Base-by-base conservation (phyloP, 1,140 invertebrate species). In the Pseudobourletiella spinata region DNA sequence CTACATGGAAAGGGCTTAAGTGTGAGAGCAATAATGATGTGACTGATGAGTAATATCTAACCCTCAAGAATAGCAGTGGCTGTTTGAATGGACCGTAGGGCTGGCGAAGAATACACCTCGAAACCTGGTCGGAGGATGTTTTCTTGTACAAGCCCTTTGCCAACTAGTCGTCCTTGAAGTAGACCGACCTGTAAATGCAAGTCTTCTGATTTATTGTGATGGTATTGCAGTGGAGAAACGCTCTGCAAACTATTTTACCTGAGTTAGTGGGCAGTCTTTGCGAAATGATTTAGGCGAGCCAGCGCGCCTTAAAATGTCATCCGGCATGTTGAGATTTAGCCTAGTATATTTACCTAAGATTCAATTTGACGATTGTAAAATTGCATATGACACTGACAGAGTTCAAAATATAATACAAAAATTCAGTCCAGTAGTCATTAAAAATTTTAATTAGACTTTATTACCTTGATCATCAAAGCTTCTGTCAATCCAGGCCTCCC, bases 261-360 rank as follows among this genome's bases (percentile, higher is more conserved):
- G 86, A 6, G 93, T 96, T 55, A 96, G 76, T 30, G 93, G 93
- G 29, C 85, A 85, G 74, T 97, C 93, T 67, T 86, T 84, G 52
- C 82, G 77, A 76, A 86, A 93, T 28, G 84, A 83, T 52, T 83
- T 77, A 16, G 82, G 81, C 42, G 79, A 79, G n/a, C 73, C 74
- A 25, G 71, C 72, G 50, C 80, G 68, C 56, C 39, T 22, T 16
- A 86, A 83, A 66, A 95, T 74, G 44, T 76, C 78, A 52, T 82
- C 80, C 3, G 92, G 93, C 85, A 95, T 88, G 71, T 97, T 97
- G 18, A 96, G 76, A 74, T 96, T 91, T 71, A n/a, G n/a, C n/a
- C n/a, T n/a, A n/a, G n/a, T n/a, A n/a, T n/a, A n/a, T n/a, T n/a
- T n/a, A n/a, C n/a, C n/a, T n/a, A n/a, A n/a, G n/a, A n/a, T n/a